phyloP scores from a whole-genome alignment of 2,113 vertebrate species.

The Puffinus mauretanicus region DNA sequence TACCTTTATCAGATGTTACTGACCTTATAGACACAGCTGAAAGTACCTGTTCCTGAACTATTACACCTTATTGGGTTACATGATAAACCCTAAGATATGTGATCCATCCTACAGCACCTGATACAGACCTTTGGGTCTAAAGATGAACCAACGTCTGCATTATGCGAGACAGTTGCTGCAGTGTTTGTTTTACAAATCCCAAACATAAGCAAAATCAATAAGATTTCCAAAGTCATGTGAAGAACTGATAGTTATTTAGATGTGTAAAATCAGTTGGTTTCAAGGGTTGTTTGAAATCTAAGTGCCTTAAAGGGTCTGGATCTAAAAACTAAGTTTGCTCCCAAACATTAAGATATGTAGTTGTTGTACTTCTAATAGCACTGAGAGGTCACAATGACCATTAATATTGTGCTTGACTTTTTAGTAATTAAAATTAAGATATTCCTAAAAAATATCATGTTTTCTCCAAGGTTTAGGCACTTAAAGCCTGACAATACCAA shows the following conservation, averaged over 20 bases:
- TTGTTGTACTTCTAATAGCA: neutral
- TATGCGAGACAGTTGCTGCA: neutral
- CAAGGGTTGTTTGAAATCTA: neutral
- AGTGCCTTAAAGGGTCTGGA: neutral
- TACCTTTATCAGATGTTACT: neutral
- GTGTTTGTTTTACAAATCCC: neutral
- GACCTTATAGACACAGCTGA: neutral
- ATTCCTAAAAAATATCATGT: neutral
- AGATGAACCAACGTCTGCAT: neutral
- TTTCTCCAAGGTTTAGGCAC: neutral
- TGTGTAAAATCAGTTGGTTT: neutral
- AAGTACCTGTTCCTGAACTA: neutral
- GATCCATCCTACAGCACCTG: neutral
- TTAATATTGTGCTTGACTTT: neutral
- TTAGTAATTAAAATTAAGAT: neutral
- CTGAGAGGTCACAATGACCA: neutral
- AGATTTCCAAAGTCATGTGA: neutral
- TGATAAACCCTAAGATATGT: neutral
- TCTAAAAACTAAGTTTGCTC: neutral
- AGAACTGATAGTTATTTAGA: neutral
- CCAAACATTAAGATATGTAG: neutral
- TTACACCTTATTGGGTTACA: neutral
- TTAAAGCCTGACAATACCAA: neutral
- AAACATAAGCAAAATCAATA: neutral
- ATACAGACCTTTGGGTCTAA: neutral